Evolutionary conservation across 2,888 invertebrate genomes (phyloP).

Genomic region (Monoplex corrugatus): DNA sequence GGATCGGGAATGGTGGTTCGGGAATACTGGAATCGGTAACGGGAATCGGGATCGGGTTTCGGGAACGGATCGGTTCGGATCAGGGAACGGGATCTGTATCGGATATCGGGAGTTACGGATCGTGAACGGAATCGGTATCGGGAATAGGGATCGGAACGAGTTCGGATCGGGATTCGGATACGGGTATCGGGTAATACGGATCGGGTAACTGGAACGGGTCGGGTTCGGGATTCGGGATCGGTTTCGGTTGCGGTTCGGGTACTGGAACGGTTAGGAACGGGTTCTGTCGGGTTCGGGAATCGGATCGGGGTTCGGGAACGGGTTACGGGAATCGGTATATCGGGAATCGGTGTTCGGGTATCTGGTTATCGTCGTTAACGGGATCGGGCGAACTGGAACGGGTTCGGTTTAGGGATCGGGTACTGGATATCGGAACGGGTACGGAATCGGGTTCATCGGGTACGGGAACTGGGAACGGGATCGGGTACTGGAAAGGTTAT

Average conservation of each 20-base stretch:
- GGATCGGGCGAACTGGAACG: too few species aligned
- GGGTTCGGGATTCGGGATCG: conserved; percentile 56
- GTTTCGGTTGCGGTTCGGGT: conserved; percentile 56
- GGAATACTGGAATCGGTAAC: conserved; percentile 48
- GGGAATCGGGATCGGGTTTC: conserved; percentile 54
- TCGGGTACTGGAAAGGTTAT: conserved; percentile 54
- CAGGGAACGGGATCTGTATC: neutral
- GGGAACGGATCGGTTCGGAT: neutral
- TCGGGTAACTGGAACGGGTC: conserved; percentile 52
- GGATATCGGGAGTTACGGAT: conserved; percentile 6
- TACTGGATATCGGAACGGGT: too few species aligned
- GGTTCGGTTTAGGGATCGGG: conserved; percentile 42
- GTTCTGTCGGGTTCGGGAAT: conserved; percentile 9
- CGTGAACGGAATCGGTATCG: conserved; percentile 53
- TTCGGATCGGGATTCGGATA: conserved; percentile 55
- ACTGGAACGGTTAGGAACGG: neutral
- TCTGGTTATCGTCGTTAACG: too few species aligned
- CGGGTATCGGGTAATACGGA: conserved; percentile 48
- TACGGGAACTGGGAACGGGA: conserved; percentile 51
- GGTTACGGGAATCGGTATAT: conserved; percentile 28
- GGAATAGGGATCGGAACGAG: conserved; percentile 38
- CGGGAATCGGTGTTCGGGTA: neutral
- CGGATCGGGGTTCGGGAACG: neutral
- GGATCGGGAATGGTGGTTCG: conserved; percentile 52
- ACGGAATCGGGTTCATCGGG: conserved; percentile 17